Evolutionary conservation across 2,113 vertebrate species (phyloP), one percentile per base, ranked within the genome.

Genomic region (Lophotis ruficrista): DNA sequence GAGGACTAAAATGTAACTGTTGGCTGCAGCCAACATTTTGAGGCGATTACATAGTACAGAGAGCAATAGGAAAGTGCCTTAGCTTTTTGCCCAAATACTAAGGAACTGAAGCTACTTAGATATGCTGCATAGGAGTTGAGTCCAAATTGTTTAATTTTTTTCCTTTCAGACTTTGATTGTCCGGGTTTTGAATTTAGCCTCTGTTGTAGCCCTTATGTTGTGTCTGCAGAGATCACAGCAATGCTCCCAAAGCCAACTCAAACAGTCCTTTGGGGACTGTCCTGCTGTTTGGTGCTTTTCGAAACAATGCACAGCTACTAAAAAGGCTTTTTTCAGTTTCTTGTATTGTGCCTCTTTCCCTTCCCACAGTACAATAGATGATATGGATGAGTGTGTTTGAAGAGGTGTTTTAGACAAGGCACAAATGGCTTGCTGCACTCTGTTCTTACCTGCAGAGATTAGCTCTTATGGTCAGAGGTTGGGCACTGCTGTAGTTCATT

Each of bases 1-100:
- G 30, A 38, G 37, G 57, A 73, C 57, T 89, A 72, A 91, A 92
- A 79, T 48, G 37, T 79, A 79, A 87, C 69, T 94, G 91, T 28
- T 79, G 81, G 48, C 45, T 62, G 28, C 83, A 91, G 81, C 41
- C 45, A 85, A 23, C 17, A 65, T 93, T 96, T 90, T 76, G 53
- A 95, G 41, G 60, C n/a, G 66, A 53, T 75, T 93, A 41, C n/a
- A 7, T 27, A 33, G 38, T 65, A 64, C 45, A 64, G 61, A 78
- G 37, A 51, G 22, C 31, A 95, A 43, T 41, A 92, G 75, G 47
- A 78, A 81, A 76, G 35, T 82, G 45, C 48, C 47, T 27, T 60
- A 89, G 19, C 21, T 89, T 28, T 77, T 88, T 78, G 56, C 47
- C 51, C 56, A 71, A 53, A 70, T 62, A 33, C 62, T 66, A 70